Evolutionary conservation across 2,888 invertebrate species (phyloP), one percentile per base, ranked within the genome.

Genomic region (Ectemnius cavifrons): DNA sequence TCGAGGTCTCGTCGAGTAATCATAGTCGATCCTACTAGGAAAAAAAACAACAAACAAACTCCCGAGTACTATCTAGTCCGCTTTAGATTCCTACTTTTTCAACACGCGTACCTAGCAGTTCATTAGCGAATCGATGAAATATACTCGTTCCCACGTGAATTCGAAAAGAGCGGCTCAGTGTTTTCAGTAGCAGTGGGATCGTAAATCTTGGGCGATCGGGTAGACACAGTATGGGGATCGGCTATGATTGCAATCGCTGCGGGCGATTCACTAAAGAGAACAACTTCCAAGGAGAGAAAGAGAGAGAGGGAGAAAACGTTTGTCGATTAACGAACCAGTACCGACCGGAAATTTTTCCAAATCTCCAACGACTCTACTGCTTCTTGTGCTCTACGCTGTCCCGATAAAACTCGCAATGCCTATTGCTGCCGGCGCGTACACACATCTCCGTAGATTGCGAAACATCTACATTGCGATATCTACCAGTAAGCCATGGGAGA

Each of bases 271-370:
- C 46, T 56, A 61, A n/a, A 47, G 56, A 59, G 56, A 77, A 61
- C 65, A 70, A 77, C 37, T 37, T 37, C 8, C 1, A 37, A 14
- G 4, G 52, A 13, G 14, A 14, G n/a, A 52, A n/a, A 14, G 37
- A 11, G 37, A 37, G 37, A 11, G 37, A 8, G 37, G 0, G 28
- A 4, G 49, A 49, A 8, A 52, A 52, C 16, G 69, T 57, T 75
- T 58, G 49, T 16, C 72, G 73, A 65, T 70, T 70, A 74, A 78
- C 77, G 77, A 71, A 61, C 74, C 66, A 63, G 46, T 66, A 37
- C 6, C 60, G 70, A 45, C 63, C 46, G 59, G 46, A 59, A 47
- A 46, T 73, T 77, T 77, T 73, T 67, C 73, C 73, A 77, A 78
- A 78, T 77, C 73, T 37, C 37, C 1, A 1, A 1, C 37, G 37